A percentile compares a stretch with the other conserved stretches of the same genome.
Conservation (phyloP, 2,113 vertebrate species). For the Phrynosoma platyrhinos region DNA sequence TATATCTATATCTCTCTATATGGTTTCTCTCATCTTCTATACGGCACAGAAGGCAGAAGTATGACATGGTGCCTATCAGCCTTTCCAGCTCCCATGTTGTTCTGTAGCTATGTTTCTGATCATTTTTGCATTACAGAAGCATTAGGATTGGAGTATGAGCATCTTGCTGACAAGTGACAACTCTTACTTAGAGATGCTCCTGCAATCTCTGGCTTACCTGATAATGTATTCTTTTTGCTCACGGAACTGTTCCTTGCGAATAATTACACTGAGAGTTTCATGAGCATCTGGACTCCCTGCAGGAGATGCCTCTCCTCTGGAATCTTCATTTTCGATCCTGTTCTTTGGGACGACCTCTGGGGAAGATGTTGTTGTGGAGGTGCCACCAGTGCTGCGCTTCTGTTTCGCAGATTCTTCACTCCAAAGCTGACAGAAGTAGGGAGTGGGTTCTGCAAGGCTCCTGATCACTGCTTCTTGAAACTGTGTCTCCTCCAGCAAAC, state of each 20-base stretch:
- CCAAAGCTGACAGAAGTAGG: conserved; percentile 81
- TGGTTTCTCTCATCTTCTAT: too few species aligned
- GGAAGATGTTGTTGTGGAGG: not conserved
- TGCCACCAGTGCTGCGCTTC: fast-evolving
- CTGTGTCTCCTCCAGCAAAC: conserved; percentile 81
- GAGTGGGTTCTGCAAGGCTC: conserved; percentile 71
- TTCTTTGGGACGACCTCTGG: conserved; percentile 16
- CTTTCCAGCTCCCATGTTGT: not conserved
- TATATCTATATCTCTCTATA: not conserved
- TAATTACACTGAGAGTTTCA: conserved; percentile 15
- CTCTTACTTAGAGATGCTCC: not conserved
- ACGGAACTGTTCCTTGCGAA: conserved; percentile 43
- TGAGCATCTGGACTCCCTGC: conserved; percentile 25
- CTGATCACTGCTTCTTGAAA: conserved; percentile 77
- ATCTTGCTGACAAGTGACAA: not conserved
- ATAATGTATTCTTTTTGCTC: conserved; percentile 69
- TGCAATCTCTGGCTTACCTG: conserved; percentile 71
- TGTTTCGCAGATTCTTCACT: conserved; percentile 51
- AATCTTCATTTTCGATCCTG: not conserved
- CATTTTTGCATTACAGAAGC: not conserved
- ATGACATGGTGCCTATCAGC: not conserved
- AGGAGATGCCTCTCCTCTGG: not conserved
- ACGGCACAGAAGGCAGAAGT: not conserved
- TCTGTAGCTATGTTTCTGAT: fast-evolving
- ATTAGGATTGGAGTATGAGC: not conserved